A percentile compares a stretch with the other conserved stretches of the same genome.
These are phyloP conservation scores for Podocnemis expansa DNA, from an alignment of 2,113 vertebrate species.

Conservation along the genomic window DNA sequence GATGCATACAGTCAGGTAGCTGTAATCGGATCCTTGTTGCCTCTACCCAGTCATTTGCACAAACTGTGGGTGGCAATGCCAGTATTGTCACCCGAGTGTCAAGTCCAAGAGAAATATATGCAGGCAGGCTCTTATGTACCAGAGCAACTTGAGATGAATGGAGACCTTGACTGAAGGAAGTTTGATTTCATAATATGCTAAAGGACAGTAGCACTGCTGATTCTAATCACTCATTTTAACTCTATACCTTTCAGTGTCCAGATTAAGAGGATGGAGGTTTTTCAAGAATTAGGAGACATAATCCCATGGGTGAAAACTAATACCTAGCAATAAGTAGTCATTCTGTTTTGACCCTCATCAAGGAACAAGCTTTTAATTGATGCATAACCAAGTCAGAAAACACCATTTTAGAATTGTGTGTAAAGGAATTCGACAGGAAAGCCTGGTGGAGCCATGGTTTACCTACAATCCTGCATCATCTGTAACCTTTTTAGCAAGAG, in stretches of 20 bases:
- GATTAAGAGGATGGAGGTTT: neutral
- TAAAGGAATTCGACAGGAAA: neutral
- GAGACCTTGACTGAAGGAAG: neutral
- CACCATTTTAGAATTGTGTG: neutral
- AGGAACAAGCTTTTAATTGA: neutral
- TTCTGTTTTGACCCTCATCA: neutral
- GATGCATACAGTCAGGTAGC: neutral
- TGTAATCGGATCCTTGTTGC: neutral
- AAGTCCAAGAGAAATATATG: neutral
- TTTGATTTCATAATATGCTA: neutral
- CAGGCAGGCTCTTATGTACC: neutral
- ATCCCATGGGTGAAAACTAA: neutral
- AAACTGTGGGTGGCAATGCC: neutral
- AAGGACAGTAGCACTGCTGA: neutral
- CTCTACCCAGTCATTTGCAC: neutral
- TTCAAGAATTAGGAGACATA: neutral
- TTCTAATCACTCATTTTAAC: neutral
- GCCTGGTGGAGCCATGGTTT: neutral
- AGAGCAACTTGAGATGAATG: neutral
- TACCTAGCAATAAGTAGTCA: neutral
- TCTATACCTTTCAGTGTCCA: neutral
- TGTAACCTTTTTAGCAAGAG: neutral
- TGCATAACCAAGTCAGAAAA: neutral
- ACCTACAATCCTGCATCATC: neutral
- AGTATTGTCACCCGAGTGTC: no score